Evolutionary conservation across 2,888 invertebrate species (phyloP).

Genomic region (Cordilura impudica): DNA sequence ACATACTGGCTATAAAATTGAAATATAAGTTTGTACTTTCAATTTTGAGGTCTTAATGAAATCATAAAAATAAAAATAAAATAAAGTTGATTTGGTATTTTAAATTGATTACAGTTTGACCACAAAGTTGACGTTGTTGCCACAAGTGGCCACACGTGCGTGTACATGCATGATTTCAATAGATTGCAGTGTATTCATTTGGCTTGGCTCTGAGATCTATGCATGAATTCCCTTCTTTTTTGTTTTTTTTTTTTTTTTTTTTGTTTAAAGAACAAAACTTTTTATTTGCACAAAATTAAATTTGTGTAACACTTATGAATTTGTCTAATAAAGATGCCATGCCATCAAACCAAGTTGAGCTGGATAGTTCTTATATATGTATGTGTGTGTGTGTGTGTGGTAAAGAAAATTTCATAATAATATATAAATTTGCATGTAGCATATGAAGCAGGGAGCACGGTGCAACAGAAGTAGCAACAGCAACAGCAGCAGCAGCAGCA

Average conservation of each 20-base stretch:
- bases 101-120: slow-evolving; percentile 62
- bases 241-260: neutral
- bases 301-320: slow-evolving; percentile 34
- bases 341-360: too few species aligned
- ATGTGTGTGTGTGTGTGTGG: neutral
- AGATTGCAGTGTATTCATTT: slow-evolving; percentile 25
- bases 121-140: slow-evolving; percentile 61
- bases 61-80: slow-evolving; percentile 38
- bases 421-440: slow-evolving; percentile 13
- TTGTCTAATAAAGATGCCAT: neutral
- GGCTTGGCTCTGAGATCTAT: neutral
- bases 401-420: slow-evolving; percentile 28
- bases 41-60: slow-evolving; percentile 57
- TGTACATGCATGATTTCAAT: slow-evolving; percentile 56
- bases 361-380: neutral
- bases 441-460: neutral
- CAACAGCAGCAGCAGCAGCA: neutral
- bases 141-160: slow-evolving; percentile 61
- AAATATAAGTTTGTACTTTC: slow-evolving; percentile 39
- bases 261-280: slow-evolving; percentile 10
- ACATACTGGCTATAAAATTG: neutral
- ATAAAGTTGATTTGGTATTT: slow-evolving; percentile 50
- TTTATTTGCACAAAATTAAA: slow-evolving; percentile 43
- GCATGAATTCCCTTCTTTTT: neutral
- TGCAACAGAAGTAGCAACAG: neutral